These are phyloP conservation scores for Myotis yumanensis DNA, from an alignment of 2,113 vertebrate species.

Conservation along the genomic window DNA sequence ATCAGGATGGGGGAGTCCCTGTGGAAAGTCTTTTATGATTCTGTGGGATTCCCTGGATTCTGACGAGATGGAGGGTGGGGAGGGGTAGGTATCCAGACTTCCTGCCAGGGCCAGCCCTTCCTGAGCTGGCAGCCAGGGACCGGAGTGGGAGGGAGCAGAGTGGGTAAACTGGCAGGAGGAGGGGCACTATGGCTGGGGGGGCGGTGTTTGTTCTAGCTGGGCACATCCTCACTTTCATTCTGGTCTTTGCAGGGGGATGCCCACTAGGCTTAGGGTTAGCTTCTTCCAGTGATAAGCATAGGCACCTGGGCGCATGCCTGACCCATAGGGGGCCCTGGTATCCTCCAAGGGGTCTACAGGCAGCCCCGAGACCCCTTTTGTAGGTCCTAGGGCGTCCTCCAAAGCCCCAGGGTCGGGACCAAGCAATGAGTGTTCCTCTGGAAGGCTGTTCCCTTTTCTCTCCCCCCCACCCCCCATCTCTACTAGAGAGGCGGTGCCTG, in stretches of 20 bases:
- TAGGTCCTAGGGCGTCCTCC: not conserved
- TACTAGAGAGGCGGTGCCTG: not conserved
- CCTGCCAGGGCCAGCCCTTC: conserved; percentile 38
- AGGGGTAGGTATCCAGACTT: not conserved
- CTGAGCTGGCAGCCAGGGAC: conserved; percentile 38
- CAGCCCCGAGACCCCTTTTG: not conserved
- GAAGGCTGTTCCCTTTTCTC: not conserved
- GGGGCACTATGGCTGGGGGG: not conserved
- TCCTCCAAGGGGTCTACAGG: not conserved
- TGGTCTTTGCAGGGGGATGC: not conserved
- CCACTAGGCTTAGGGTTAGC: conserved; percentile 84
- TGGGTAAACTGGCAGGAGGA: not conserved
- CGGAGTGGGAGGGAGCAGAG: conserved; percentile 9
- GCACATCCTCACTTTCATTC: not conserved
- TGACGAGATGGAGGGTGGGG: not conserved
- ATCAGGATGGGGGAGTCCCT: not conserved
- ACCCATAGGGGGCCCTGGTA: not conserved
- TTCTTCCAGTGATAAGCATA: conserved; percentile 78
- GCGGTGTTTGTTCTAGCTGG: not conserved
- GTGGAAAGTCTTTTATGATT: not conserved
- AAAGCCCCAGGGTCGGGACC: not conserved
- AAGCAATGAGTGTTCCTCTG: not conserved
- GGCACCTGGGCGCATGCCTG: not conserved
- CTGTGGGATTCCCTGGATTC: conserved; percentile 40
- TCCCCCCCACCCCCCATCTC: not conserved